A percentile compares a stretch with the other conserved stretches of the same genome.
Conservation (phyloP, 2,113 vertebrate species). For the Mixornis gularis region DNA sequence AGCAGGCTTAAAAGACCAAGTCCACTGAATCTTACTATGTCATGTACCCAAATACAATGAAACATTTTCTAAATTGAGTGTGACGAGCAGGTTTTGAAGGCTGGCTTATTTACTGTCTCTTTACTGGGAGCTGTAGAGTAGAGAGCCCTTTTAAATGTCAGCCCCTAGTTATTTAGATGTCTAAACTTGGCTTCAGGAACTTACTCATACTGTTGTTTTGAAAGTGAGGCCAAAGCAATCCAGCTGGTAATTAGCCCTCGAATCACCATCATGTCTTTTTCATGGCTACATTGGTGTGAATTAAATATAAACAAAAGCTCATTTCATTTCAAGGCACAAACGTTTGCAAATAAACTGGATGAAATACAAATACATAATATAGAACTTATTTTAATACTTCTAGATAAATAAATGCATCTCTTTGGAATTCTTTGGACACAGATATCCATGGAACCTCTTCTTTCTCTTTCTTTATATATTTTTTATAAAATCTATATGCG, state of each 20-base stretch:
- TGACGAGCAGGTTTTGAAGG: background rate
- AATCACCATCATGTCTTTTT: background rate
- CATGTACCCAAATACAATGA: background rate
- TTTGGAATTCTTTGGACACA: slow-evolving; percentile 61
- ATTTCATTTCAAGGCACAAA: slow-evolving; percentile 63
- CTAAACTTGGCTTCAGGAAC: slow-evolving; percentile 24
- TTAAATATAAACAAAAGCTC: slow-evolving; percentile 30
- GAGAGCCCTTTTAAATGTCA: slow-evolving; percentile 57
- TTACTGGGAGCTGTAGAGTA: slow-evolving; percentile 38
- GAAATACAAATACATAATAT: slow-evolving; percentile 38
- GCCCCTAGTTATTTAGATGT: slow-evolving; percentile 16
- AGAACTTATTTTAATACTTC: slow-evolving; percentile 50
- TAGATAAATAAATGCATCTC: slow-evolving; percentile 61
- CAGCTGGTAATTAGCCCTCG: slow-evolving; percentile 14
- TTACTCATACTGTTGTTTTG: slow-evolving; percentile 4
- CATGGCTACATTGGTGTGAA: slow-evolving; percentile 27
- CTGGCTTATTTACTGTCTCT: background rate
- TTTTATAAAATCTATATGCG: slow-evolving; percentile 45
- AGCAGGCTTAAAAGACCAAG: background rate
- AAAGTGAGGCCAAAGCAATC: slow-evolving; percentile 1
- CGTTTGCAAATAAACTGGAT: slow-evolving; percentile 54
- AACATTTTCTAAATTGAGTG: background rate
- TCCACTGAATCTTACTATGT: background rate
- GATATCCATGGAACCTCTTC: slow-evolving; percentile 52
- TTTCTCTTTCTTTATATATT: slow-evolving; percentile 49